A percentile compares a stretch with the other conserved stretches of the same genome.
phyloP scores from a whole-genome alignment of 1,140 invertebrate genomes.

The Mizuhopecten yessoensis region DNA sequence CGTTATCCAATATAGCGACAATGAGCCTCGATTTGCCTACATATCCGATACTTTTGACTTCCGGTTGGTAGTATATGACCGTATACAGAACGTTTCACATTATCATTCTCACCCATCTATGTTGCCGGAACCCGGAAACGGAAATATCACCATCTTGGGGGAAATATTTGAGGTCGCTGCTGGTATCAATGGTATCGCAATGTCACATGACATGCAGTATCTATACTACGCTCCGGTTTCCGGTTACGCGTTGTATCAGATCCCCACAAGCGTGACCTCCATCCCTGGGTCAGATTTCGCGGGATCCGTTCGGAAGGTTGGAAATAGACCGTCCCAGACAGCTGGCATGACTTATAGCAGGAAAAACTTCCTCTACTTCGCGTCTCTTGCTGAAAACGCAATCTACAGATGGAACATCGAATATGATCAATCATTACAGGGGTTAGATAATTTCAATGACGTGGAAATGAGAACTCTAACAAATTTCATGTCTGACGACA shows the following conservation, averaged over 20 bases:
- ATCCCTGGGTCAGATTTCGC: constrained; percentile 31
- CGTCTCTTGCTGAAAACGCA: constrained; percentile 52
- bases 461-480: not conserved
- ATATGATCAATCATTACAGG: not conserved
- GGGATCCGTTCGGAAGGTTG: constrained; percentile 24
- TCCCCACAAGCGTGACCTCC: constrained; percentile 57
- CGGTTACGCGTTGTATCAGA: constrained; percentile 55
- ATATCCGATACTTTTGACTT: constrained; percentile 66
- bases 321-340: constrained; percentile 48
- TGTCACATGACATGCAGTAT: constrained; percentile 56
- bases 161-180: not conserved
- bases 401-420: constrained; percentile 54
- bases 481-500: constrained; percentile 41
- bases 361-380: constrained; percentile 53
- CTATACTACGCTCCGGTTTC: constrained; percentile 58
- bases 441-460: not conserved
- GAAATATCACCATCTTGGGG: constrained; percentile 48
- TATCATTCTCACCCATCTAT: constrained; percentile 63
- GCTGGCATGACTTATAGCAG: constrained; percentile 53
- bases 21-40: constrained; percentile 65
- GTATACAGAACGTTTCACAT: constrained; percentile 52
- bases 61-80: constrained; percentile 66
- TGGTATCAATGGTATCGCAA: constrained; percentile 63
- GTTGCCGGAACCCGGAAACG: constrained; percentile 49
- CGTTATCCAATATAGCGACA: constrained; percentile 66